Base-by-base conservation (phyloP, 2,797 vertebrate species). In the Hemibagrus guttatus region DNA sequence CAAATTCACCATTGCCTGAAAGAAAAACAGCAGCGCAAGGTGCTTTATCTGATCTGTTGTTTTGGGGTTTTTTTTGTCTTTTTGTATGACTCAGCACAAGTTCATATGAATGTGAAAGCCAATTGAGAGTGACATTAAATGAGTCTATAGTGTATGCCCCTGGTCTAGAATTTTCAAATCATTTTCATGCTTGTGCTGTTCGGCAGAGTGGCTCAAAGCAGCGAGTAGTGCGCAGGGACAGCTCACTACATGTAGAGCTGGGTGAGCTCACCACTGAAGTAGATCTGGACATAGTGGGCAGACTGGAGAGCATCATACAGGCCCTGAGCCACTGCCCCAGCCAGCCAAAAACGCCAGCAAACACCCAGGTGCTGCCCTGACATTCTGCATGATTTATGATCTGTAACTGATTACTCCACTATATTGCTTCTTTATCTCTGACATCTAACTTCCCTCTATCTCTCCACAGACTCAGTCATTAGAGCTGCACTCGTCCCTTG, bases 211-310 rank as follows among this genome's bases (percentile, higher is more conserved):
- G 81, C 83, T 90, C 86, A 69, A 96, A 95, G 89, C 95, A 92
- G 91, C 94, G 93, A 83, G 92, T 93, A 89, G 91, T 94, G 90
- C 94, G 89, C 87, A 95, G 91, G 42, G 93, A 95, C 58, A 95
- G 93, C 46, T 94, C 96, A 0, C 88, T 98, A 84, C 92, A 90
- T 68, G 91, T 97, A 79, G 97, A 97, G 80, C 93, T 98, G 86
- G 95, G 93, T 0, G 95, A 97, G 85, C 95, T 97, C 90, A 95
- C 93, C 13, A 88, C 96, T 0, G 97, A 98, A 23, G 88, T 98
- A 89, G 97, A 98, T 90, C 93, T 98, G 90, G 97, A 97, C 61
- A 90, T 96, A 72, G 82, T 98, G 76, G 95, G 95, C 87, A 96
- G 97, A 9, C 92, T 98, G 12, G 90, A 92, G 3, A 94, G 89